Evolutionary conservation across 2,888 invertebrate genomes (phyloP), one percentile per base, ranked within the genome.

Genomic region (Zeuzera pyrina): DNA sequence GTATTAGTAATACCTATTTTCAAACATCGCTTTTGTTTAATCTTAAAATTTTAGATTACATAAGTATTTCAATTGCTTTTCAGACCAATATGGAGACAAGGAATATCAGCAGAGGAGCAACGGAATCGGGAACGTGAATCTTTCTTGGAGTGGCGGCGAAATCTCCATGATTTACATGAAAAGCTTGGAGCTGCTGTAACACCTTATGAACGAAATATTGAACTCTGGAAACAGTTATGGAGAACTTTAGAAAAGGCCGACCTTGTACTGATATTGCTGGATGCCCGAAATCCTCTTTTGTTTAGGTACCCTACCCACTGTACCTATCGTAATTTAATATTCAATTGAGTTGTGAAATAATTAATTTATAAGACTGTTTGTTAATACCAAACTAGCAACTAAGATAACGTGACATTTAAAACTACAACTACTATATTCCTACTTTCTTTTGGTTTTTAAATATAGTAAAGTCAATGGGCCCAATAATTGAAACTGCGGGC

Each of bases 171-270:
- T 14, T 62, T 95, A 10, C 93, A 84, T 66, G 92, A 94, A 45
- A 85, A 88, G 10, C 89, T 96, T 26, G 91, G 90, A 0, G 84
- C 98, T 2, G 85, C 93, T 0, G 73, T 99, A 42, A 99, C 99
- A 0, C 99, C 99, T 0, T 99, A 96, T 71, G 99, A 99, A 60
- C 93, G 95, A 57, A 99, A 99, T 74, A 69, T 98, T 12, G 97
- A 99, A 64, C 94, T 99, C 51, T 99, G 99, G 99, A 88, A 97
- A 29, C 99, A 99, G 65, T 68, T 99, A 16, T 99, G 99, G 99
- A 87, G 98, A 48, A 98, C 99, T 0, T 88, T 99, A n/a, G 99
- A 99, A 68, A 89, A 94, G 48, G 95, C 97, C 60, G 95, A 98
- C 76, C 88, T 98, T 0, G 86, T 98, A 10, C 88, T 96, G 8